Percentiles rank a stretch among this genome's conserved stretches.
These are phyloP conservation scores for Myathropa florea DNA, from an alignment of 2,888 invertebrate genomes.

Conservation along the genomic window DNA sequence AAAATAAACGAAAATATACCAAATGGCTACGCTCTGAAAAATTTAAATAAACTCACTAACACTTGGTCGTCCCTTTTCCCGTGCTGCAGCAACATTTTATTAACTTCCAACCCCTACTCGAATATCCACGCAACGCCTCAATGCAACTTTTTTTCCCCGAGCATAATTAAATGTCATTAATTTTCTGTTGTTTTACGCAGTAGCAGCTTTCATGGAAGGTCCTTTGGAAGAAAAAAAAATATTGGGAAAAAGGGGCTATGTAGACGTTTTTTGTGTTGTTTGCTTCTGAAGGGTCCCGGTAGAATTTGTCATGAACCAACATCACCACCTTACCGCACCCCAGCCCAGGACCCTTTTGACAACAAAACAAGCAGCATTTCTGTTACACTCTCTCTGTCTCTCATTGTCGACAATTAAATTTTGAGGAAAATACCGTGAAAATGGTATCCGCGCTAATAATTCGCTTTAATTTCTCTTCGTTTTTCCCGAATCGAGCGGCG, in stretches of 20 bases:
- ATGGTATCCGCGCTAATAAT: constrained; percentile 28
- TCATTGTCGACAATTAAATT: constrained; percentile 35
- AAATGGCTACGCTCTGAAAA: not conserved
- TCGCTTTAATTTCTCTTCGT: constrained; percentile 16
- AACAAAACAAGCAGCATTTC: constrained; percentile 17
- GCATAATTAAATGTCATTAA: constrained; percentile 50
- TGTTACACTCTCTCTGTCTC: not conserved
- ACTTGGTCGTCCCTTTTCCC: not conserved
- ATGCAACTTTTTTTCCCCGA: constrained; percentile 4
- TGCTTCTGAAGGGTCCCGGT: not conserved
- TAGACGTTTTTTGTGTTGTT: not conserved
- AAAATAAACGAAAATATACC: not conserved
- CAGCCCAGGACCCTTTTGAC: not conserved
- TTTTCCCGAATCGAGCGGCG: not conserved
- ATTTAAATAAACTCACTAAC: constrained; percentile 13
- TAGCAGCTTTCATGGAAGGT: not conserved
- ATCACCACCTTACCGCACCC: not conserved
- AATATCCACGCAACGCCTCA: constrained; percentile 7
- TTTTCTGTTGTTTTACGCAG: constrained; percentile 32
- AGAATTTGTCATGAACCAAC: constrained; percentile 34
- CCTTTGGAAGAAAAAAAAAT: not conserved
- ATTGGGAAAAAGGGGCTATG: not conserved
- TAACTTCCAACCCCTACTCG: constrained; percentile 10
- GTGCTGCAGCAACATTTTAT: constrained; percentile 6
- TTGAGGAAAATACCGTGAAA: constrained; percentile 24